These are phyloP conservation scores for Coptodon bakossiorum DNA, from an alignment of 2,113 vertebrate species.

Conservation along the genomic window DNA sequence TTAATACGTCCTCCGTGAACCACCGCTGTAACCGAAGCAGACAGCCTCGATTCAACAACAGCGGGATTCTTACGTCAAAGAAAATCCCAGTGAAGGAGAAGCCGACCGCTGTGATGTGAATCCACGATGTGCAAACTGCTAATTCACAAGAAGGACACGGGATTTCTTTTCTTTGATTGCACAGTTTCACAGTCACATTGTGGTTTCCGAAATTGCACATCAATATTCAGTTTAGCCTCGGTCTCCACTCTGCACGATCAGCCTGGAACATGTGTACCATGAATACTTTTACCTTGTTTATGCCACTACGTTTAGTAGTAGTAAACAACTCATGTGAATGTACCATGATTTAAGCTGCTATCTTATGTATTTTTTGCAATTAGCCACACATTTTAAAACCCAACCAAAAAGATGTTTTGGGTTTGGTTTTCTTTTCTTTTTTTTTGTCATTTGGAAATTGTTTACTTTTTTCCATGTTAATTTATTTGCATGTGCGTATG, in stretches of 20 bases:
- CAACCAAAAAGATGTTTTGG: constrained; percentile 28
- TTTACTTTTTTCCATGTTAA: constrained; percentile 65
- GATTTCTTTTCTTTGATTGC: constrained; percentile 6
- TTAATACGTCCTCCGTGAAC: background rate
- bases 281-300: constrained; percentile 4
- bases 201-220: constrained; percentile 30
- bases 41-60: background rate
- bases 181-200: constrained; percentile 17
- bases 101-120: background rate
- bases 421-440: background rate
- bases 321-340: constrained; percentile 42
- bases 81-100: background rate
- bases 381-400: constrained; percentile 28
- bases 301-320: background rate
- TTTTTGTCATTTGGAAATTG: constrained; percentile 1
- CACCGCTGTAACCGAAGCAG: background rate
- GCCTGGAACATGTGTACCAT: background rate
- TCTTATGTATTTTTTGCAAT: constrained; percentile 35
- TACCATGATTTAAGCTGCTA: constrained; percentile 61
- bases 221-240: background rate
- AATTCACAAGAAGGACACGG: background rate
- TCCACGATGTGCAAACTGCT: background rate
- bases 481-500: constrained; percentile 65
- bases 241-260: constrained; percentile 30
- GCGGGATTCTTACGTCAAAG: background rate